Base-by-base conservation (phyloP, 30 jellyfish, hydroid and myxozoan genomes). In the Haliclystus octoradiatus region DNA sequence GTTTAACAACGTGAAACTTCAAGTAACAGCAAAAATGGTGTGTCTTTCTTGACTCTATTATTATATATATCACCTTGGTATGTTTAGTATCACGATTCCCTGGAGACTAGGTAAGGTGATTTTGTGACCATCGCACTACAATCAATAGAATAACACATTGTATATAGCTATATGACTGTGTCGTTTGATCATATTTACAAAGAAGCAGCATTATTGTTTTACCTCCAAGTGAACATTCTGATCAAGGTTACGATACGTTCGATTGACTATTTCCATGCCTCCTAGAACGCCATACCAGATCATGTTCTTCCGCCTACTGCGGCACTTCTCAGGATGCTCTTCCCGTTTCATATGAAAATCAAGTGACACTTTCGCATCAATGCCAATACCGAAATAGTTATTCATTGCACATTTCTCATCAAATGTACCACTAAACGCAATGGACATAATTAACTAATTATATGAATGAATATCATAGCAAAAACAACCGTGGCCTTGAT, bases 211-310 rank as follows among this genome's bases (percentile, higher is more conserved):
- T n/a, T n/a, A 61, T 7, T 28, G 27, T 25, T 60, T 0, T 1
- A 91, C 99, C 99, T 91, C 99, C 5, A 91, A 78, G 40, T 83
- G 99, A 27, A 91, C 99, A 79, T 83, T 91, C 52, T 80, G 84
- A 53, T 91, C 99, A 29, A 91, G 75, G 47, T 91, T 91, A 22
- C 95, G 71, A 65, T 91, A 91, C 0, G 99, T 91, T 28, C 99
- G 65, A 68, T 91, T 91, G 26, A 91, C 80, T 40, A 91, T 19
- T 69, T 91, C 99, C 49, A 77, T 91, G 19, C 99, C 99, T 12
- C 99, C 99, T 12, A 91, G 82, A n/a, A 91, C 99, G 1, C 99
- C 99, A 70, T 91, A 91, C 99, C 99, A 91, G 32, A 91, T 91
- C 84, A 91, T 73, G 64, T 91, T 91, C 40, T 85, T 88, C 52